A percentile compares a stretch with the other conserved stretches of the same genome.
Evolutionary conservation across 2,888 invertebrate species (phyloP).

Genomic region (Onchidella celtica): DNA sequence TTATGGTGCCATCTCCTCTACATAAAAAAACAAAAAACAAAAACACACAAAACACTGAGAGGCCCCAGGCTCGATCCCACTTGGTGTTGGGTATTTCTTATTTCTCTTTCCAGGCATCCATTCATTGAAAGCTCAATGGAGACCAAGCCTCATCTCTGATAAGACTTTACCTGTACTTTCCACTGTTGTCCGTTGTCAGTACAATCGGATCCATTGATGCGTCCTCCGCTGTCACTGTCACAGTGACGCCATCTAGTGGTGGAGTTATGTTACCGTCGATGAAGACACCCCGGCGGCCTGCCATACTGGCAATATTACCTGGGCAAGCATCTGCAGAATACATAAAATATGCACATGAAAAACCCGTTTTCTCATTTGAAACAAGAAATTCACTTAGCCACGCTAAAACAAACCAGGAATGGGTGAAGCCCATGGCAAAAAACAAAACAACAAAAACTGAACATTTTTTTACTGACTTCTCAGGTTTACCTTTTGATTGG

Average conservation of each 20-base stretch:
- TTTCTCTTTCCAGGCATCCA: too few relatives aligned
- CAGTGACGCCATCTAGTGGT: conserved; percentile 79
- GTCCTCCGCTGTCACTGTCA: conserved; percentile 75
- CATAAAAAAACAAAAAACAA: too few relatives aligned
- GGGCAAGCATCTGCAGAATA: conserved; percentile 70
- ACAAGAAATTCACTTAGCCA: too few relatives aligned
- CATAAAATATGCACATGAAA: background rate
- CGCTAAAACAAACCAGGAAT: background rate
- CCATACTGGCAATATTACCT: conserved; percentile 70
- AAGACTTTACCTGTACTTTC: conserved; percentile 86
- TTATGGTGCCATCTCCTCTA: too few relatives aligned
- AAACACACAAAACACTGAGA: too few relatives aligned
- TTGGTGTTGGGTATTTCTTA: too few relatives aligned
- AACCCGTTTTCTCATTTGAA: background rate
- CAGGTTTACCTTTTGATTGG: too few relatives aligned
- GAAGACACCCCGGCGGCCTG: conserved; percentile 76
- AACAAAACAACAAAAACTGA: background rate
- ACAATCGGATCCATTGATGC: conserved; percentile 69
- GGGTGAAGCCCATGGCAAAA: background rate
- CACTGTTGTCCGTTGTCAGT: conserved; percentile 85
- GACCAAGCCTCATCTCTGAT: too few relatives aligned
- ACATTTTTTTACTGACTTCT: too few relatives aligned
- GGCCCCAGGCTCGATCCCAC: too few relatives aligned
- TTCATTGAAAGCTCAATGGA: too few relatives aligned
- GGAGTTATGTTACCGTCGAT: conserved; percentile 85